A percentile compares a stretch with the other conserved stretches of the same genome.
Evolutionary conservation across 1,140 invertebrate genomes (phyloP).

Genomic region (Ceratina australensis): DNA sequence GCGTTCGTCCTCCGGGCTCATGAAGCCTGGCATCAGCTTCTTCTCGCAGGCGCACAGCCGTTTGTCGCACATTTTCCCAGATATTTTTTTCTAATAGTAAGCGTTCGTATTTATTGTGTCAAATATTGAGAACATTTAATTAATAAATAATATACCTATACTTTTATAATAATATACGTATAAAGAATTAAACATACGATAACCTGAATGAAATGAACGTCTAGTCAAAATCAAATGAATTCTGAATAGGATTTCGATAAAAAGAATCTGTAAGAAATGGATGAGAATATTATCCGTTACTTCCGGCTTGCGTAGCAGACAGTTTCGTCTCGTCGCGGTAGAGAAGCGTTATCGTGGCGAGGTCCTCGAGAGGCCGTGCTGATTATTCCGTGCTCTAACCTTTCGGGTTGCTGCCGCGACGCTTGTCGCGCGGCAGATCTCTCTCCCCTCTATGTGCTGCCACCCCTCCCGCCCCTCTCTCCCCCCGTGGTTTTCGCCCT

Average conservation of each 20-base stretch:
- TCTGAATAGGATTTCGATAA: too few species aligned
- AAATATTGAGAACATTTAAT: too few species aligned
- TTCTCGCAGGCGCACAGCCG: constrained; percentile 64
- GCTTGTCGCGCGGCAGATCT: not conserved
- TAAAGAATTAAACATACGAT: too few species aligned
- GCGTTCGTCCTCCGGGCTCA: constrained; percentile 23
- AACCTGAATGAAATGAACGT: too few species aligned
- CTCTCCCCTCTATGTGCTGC: constrained; percentile 38
- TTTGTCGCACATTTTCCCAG: constrained; percentile 70
- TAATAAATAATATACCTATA: too few species aligned
- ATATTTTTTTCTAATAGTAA: too few species aligned
- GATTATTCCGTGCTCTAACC: constrained; percentile 36
- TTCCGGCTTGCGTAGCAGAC: not conserved
- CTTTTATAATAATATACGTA: too few species aligned
- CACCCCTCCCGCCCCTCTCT: too few species aligned
- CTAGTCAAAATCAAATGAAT: too few species aligned
- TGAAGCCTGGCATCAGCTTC: constrained; percentile 24
- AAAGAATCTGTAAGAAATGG: too few species aligned
- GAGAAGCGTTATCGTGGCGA: not conserved
- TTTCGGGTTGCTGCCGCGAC: constrained; percentile 6
- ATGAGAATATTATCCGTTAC: not conserved
- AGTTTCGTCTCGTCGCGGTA: not conserved
- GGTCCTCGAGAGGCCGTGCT: not conserved
- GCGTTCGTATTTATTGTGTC: too few species aligned
- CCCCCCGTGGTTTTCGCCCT: constrained; percentile 17